These are phyloP conservation scores for Drosophila peninsularis DNA, from an alignment of 2,888 invertebrate genomes.

Conservation along the genomic window DNA sequence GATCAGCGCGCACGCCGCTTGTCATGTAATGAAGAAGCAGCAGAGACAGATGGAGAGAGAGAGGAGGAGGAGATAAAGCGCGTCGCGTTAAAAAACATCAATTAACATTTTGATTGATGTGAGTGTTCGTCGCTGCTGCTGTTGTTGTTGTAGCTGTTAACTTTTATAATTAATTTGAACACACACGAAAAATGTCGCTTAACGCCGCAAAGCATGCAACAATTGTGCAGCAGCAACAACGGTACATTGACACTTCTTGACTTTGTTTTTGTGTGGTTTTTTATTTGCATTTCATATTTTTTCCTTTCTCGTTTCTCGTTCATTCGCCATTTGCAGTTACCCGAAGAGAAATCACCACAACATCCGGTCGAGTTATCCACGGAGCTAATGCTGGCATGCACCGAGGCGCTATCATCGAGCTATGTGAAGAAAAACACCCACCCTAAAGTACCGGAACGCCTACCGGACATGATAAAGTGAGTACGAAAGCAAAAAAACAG, in stretches of 20 bases:
- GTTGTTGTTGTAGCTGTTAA: slow-evolving; percentile 46
- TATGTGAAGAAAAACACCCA: slow-evolving; percentile 84
- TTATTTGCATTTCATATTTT: slow-evolving; percentile 17
- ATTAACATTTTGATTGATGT: slow-evolving; percentile 77
- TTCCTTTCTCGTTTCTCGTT: slow-evolving; percentile 28
- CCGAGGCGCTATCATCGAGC: slow-evolving; percentile 84
- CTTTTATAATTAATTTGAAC: slow-evolving; percentile 71
- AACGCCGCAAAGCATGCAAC: slow-evolving; percentile 74
- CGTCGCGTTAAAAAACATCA: slow-evolving; percentile 61
- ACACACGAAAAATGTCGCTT: slow-evolving; percentile 39
- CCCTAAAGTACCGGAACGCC: slow-evolving; percentile 85
- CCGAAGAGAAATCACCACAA: slow-evolving; percentile 85
- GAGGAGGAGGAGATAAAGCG: slow-evolving; percentile 43
- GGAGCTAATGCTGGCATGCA: slow-evolving; percentile 85
- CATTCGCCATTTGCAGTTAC: slow-evolving; percentile 78
- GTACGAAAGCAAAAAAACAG: slow-evolving; percentile 56
- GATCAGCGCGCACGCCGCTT: slow-evolving; percentile 74
- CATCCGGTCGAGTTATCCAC: slow-evolving; percentile 85
- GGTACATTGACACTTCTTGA: slow-evolving; percentile 47
- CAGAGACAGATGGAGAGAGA: neutral
- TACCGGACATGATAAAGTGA: slow-evolving; percentile 85
- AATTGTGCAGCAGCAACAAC: slow-evolving; percentile 56
- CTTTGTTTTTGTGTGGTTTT: slow-evolving; percentile 21
- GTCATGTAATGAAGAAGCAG: slow-evolving; percentile 66
- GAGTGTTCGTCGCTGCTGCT: slow-evolving; percentile 34